Percentiles rank a stretch among this genome's conserved stretches.
Conservation (phyloP, 2,113 vertebrate genomes). For the Stomatorhinus ivindoensis region DNA sequence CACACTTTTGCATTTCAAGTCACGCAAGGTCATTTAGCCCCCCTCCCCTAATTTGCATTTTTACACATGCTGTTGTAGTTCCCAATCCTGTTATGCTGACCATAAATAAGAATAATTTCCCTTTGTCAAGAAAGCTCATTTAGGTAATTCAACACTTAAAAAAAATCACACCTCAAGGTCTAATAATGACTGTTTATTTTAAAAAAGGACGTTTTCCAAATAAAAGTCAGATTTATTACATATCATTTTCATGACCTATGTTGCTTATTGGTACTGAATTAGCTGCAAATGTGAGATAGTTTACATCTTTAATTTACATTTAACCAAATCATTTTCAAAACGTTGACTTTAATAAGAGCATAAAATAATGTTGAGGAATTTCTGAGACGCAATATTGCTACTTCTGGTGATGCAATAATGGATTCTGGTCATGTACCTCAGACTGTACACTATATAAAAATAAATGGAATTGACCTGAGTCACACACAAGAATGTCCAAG, state of each 20-base stretch:
- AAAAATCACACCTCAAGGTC: not conserved
- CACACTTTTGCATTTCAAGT: not conserved
- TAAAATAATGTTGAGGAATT: not conserved
- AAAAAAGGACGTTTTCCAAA: not conserved
- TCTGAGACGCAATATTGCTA: not conserved
- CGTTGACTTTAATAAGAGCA: not conserved
- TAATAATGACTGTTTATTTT: not conserved
- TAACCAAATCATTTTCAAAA: not conserved
- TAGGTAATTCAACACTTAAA: not conserved
- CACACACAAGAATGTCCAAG: not conserved
- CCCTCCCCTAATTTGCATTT: not conserved
- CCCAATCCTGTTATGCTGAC: not conserved
- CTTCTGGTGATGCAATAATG: not conserved
- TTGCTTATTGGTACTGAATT: not conserved
- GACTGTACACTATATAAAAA: not conserved
- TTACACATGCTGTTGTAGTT: not conserved
- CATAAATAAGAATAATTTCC: not conserved
- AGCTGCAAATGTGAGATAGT: not conserved
- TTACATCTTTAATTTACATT: not conserved
- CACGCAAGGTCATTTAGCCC: not conserved
- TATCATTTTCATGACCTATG: not conserved
- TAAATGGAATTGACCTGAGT: not conserved
- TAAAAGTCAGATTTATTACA: not conserved
- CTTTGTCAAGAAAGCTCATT: not conserved
- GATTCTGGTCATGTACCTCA: not conserved